Percentiles rank a stretch among this genome's conserved stretches.
Conservation (phyloP, 2,888 invertebrate species). For the Micoletzkya japonica region DNA sequence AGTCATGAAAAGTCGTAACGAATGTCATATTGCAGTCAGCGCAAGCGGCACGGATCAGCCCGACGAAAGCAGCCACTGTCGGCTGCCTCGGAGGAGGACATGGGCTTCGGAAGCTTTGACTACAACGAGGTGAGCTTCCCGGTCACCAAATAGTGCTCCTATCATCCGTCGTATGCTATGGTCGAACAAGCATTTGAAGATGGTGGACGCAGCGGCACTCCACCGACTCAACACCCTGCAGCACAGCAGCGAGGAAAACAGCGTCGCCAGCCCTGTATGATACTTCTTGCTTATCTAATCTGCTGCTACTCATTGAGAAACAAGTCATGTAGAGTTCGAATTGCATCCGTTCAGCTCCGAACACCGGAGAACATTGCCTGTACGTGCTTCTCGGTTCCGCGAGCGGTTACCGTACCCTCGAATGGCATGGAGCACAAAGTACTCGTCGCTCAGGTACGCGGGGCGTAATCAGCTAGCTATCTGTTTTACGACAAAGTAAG, state of each 20-base stretch:
- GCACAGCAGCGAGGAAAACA: conserved; percentile 40
- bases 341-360: conserved; percentile 38
- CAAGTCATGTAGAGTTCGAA: too few species aligned
- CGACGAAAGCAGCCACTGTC: conserved; percentile 41
- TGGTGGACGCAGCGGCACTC: conserved; percentile 43
- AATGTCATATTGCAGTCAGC: conserved; percentile 32
- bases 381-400: conserved; percentile 65
- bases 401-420: conserved; percentile 63
- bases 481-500: too few species aligned
- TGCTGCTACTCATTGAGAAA: not conserved
- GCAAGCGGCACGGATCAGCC: conserved; percentile 45
- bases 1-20: not conserved
- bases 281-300: not conserved
- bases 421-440: conserved; percentile 65
- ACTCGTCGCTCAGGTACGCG: conserved; percentile 39
- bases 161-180: not conserved
- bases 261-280: conserved; percentile 35
- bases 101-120: conserved; percentile 62
- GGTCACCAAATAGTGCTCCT: not conserved
- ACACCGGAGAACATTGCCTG: conserved; percentile 64
- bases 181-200: not conserved
- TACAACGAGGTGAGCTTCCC: conserved; percentile 49
- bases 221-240: conserved; percentile 26
- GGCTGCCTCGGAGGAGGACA: conserved; percentile 58
- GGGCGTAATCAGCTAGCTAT: not conserved